Evolutionary conservation across 2,113 vertebrate species (phyloP), one percentile per base, ranked within the genome.

Genomic region (Reinhardtius hippoglossoides): DNA sequence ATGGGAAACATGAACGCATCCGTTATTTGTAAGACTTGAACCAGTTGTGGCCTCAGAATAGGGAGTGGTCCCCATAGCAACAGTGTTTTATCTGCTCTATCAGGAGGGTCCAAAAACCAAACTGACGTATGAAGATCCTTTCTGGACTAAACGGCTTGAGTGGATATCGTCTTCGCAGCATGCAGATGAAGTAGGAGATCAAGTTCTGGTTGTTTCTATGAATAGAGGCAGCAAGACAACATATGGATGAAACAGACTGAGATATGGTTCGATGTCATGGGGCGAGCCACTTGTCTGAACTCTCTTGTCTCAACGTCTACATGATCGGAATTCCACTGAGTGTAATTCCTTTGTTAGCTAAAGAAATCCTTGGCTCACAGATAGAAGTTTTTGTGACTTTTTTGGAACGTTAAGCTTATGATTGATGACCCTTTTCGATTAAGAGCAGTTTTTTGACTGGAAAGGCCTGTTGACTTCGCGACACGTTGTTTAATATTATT

Each of bases 221-320:
- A 93, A 92, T 93, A 92, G 92, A 82, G 70, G 71, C 77, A 64
- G 71, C 72, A 78, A 23, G 81, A 62, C 63, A 81, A 88, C 84
- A 87, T 82, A 85, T 87, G 83, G 86, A 85, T 84, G 76, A 88
- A 81, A 79, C 71, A 27, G 48, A 58, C 46, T 55, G 57, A 80
- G 70, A 82, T 84, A 48, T 74, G 58, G 60, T 50, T 23, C 76
- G 58, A 46, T 71, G 78, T 81, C 67, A 81, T 5, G 18, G 65
- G 76, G 79, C 71, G 42, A 23, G 46, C 54, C 50, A 44, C 76
- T 72, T 85, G 82, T 85, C 70, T 71, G 62, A 83, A 73, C 73
- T 76, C 21, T 67, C 50, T 52, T 52, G 50, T 52, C 50, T n/a
- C 8, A 21, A n/a, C 50, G 50, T 54, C 50, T 54, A 54, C 50